Percentiles rank a stretch among this genome's conserved stretches.
Conservation (phyloP, 2,888 invertebrate species). For the Gari tellinella region DNA sequence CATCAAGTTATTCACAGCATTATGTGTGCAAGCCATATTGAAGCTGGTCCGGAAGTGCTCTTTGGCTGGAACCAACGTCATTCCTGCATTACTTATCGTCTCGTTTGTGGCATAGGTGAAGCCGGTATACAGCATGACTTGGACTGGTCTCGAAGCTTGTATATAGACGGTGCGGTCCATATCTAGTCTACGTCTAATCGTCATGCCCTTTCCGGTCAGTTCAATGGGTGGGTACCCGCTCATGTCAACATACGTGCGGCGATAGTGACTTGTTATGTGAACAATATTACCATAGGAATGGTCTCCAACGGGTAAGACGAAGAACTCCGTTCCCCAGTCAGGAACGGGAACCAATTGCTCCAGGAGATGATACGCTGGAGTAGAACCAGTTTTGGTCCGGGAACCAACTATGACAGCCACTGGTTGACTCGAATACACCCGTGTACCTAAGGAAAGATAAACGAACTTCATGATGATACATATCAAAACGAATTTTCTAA, state of each 20-base stretch:
- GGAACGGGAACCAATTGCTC: conserved; percentile 37
- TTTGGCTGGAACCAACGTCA: conserved; percentile 38
- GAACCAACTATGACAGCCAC: no score
- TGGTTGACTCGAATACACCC: no score
- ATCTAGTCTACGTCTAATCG: conserved; percentile 27
- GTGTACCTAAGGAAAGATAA: no score
- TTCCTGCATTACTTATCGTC: conserved; percentile 9
- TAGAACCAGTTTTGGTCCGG: neutral
- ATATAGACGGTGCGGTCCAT: conserved; percentile 8
- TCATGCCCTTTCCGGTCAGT: conserved; percentile 16
- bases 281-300: conserved; percentile 28
- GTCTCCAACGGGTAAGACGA: conserved; percentile 11
- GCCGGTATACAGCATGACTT: conserved; percentile 35
- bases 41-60: conserved; percentile 17
- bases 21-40: neutral
- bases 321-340: conserved; percentile 38
- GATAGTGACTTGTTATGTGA: conserved; percentile 20
- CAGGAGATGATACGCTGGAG: conserved; percentile 11
- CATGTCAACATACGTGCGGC: conserved; percentile 32
- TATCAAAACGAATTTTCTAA: no score
- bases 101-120: conserved; percentile 9
- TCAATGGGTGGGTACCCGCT: conserved; percentile 22
- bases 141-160: conserved; percentile 23
- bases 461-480: no score
- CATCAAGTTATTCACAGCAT: neutral